Evolutionary conservation across 1,140 invertebrate genomes (phyloP), one percentile per base, ranked within the genome.

Genomic region (Propsilocerus akamusi): DNA sequence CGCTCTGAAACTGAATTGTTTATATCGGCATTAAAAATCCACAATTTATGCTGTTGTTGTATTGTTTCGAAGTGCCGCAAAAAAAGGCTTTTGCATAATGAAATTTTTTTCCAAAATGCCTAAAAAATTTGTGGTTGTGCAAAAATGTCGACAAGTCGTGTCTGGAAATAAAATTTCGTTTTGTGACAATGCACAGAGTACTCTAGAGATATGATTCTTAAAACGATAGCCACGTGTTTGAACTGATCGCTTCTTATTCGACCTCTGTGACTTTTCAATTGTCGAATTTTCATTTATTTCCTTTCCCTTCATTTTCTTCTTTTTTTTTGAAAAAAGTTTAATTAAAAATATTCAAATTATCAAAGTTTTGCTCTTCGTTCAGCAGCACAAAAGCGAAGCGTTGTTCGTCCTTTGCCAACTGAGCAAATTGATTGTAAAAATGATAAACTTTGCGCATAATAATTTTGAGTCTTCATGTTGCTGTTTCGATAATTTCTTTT

Each of bases 381-480:
- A 3, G 28, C 28, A 30, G n/a, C n/a, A 30, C 6, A 30, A 30
- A 30, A 20, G 8, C 34, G 34, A 20, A 41, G 22, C 17, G 34
- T 41, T 41, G 11, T 41, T 41, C 34, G 22, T 20, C 17, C 5
- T 20, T 20, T 20, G 34, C 34, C n/a, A 12, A 20, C 34, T 41
- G 34, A 41, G 34, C 34, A 41, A 41, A 41, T 41, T 41, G 34
- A 41, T 41, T 41, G 34, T 41, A 41, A 41, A 41, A 41, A 41
- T 41, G 34, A 41, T 41, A 41, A 41, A 41, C 34, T 41, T 41
- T 41, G 17, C 17, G 34, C 14, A 41, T 41, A 41, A 41, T 41
- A 41, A 41, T 41, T 41, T 41, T 20, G 22, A 41, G 10, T 12
- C 11, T 37, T 41, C 5, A 7, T 41, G 17, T 41, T 14, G 14